A percentile compares a stretch with the other conserved stretches of the same genome.
Evolutionary conservation across 2,888 invertebrate genomes (phyloP).

Genomic region (Aporophyla nigra): DNA sequence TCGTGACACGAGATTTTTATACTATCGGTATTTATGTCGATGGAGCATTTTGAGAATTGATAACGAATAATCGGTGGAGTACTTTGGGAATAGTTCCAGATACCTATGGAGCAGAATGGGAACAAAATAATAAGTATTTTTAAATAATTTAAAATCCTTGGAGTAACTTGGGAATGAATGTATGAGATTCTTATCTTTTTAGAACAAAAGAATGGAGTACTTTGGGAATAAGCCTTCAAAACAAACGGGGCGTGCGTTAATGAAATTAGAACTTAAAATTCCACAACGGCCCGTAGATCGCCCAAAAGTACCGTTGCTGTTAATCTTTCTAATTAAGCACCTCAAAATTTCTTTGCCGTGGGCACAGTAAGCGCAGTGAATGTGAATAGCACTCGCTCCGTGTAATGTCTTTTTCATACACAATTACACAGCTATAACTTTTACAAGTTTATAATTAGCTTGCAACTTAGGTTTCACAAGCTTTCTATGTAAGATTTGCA

Average conservation of each 20-base stretch:
- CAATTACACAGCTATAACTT: slow-evolving; percentile 60
- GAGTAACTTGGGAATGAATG: too few relatives aligned
- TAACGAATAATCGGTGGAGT: too few relatives aligned
- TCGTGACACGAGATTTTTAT: too few relatives aligned
- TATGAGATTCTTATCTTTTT: too few relatives aligned
- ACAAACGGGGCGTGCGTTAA: slow-evolving; percentile 56
- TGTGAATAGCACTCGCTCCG: slow-evolving; percentile 58
- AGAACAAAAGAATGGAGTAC: too few relatives aligned
- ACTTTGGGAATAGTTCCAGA: too few relatives aligned
- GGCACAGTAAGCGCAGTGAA: slow-evolving; percentile 62
- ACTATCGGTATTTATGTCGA: too few relatives aligned
- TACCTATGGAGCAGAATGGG: too few relatives aligned
- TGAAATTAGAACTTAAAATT: slow-evolving; percentile 65
- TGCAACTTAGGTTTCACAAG: slow-evolving; percentile 54
- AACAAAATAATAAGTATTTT: too few relatives aligned
- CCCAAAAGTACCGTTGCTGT: slow-evolving; percentile 67
- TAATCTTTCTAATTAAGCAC: slow-evolving; percentile 73
- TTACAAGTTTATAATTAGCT: slow-evolving; percentile 37
- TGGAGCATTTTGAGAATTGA: too few relatives aligned
- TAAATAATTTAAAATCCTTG: too few relatives aligned
- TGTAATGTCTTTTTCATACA: slow-evolving; percentile 69
- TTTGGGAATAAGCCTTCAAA: too few relatives aligned
- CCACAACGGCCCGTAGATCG: slow-evolving; percentile 49
- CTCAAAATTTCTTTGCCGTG: slow-evolving; percentile 65
- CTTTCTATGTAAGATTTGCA: slow-evolving; percentile 64